Percentiles rank a stretch among this genome's conserved stretches.
phyloP scores from a whole-genome alignment of 2,113 vertebrate species.

The Podiceps cristatus region DNA sequence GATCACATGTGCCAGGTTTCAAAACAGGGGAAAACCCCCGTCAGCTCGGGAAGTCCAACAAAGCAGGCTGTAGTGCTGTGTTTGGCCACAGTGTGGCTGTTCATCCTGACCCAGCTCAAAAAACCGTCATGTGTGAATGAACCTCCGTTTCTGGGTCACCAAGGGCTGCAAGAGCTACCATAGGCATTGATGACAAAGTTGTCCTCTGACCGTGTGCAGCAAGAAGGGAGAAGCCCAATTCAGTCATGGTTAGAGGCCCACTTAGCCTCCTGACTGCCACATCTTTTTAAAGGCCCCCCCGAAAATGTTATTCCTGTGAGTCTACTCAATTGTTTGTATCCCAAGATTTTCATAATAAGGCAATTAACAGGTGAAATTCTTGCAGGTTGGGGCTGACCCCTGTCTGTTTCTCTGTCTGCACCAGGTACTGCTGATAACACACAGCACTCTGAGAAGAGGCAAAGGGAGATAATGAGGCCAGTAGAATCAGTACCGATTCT shows the following conservation, averaged over 20 bases:
- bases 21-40: neutral
- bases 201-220: neutral
- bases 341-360: neutral
- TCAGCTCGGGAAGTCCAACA: neutral
- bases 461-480: neutral
- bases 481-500: neutral
- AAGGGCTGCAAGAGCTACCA: neutral
- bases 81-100: slow-evolving; percentile 23
- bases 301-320: neutral
- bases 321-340: neutral
- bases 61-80: neutral
- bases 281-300: neutral
- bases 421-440: neutral
- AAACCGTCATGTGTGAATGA: accelerated
- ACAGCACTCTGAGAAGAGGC: neutral
- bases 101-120: neutral
- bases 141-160: neutral
- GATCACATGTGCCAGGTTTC: neutral
- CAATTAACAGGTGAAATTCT: neutral
- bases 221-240: neutral
- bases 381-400: neutral
- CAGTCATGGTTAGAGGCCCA: neutral
- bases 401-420: neutral
- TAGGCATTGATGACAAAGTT: neutral
- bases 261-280: neutral